A percentile compares a stretch with the other conserved stretches of the same genome.
These are phyloP conservation scores for Podarcis raffonei DNA, from an alignment of 2,113 vertebrate genomes.

Conservation along the genomic window DNA sequence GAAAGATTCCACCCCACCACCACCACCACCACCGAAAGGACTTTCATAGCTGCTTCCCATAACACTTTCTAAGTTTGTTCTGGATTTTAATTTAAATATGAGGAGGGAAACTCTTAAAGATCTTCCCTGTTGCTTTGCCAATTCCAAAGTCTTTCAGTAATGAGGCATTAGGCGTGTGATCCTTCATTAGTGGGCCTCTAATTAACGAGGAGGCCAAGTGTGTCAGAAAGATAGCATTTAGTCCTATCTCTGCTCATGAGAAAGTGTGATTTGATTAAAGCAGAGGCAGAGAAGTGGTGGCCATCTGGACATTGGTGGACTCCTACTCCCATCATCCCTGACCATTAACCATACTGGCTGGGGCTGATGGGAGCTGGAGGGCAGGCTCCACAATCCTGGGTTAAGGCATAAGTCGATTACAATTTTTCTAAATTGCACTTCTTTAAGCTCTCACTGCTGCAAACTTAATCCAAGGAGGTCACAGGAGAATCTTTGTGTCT, in stretches of 20 bases:
- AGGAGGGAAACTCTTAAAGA: neutral
- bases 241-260: neutral
- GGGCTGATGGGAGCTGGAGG: too few species aligned
- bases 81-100: neutral
- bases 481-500: too few species aligned
- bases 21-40: neutral
- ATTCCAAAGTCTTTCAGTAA: neutral
- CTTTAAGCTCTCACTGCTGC: neutral
- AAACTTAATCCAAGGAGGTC: neutral
- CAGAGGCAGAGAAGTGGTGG: too few species aligned
- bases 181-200: constrained; percentile 18
- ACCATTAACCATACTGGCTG: too few species aligned
- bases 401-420: neutral
- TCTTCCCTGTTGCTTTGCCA: neutral
- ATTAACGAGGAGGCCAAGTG: constrained; percentile 1
- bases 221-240: neutral
- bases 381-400: too few species aligned
- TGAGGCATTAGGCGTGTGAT: neutral
- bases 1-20: neutral
- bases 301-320: too few species aligned
- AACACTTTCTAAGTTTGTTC: neutral
- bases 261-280: too few species aligned
- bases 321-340: too few species aligned
- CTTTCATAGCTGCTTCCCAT: neutral
- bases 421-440: neutral